phyloP scores from a whole-genome alignment of 1,140 invertebrate genomes.

The Drosophila arawakana region DNA sequence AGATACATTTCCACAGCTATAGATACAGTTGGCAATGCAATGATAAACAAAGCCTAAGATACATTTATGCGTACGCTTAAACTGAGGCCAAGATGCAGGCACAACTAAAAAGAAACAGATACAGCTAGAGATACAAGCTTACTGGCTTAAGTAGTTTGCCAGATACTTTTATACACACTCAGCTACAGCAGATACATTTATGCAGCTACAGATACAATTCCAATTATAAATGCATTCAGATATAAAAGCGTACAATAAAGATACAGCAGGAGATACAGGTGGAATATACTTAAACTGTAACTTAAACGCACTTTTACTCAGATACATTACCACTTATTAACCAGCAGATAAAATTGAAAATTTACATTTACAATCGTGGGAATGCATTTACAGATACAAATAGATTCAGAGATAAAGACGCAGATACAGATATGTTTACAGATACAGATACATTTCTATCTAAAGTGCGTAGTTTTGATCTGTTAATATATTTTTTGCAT shows the following conservation, averaged over 20 bases:
- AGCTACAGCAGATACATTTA: neutral
- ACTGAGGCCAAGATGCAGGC: neutral
- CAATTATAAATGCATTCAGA: neutral
- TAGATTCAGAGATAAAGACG: neutral
- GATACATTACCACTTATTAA: conserved; percentile 23
- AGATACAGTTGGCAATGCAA: neutral
- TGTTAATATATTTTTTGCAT: conserved; percentile 24
- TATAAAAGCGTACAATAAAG: too few relatives aligned
- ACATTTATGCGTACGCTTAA: neutral
- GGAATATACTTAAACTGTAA: neutral
- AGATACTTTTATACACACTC: neutral
- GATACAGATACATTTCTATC: conserved; percentile 12
- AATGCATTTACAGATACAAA: conserved; percentile 6
- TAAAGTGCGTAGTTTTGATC: conserved; percentile 22
- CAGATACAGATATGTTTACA: conserved; percentile 9
- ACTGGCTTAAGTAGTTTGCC: neutral
- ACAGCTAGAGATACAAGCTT: neutral
- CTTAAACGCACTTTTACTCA: too few relatives aligned
- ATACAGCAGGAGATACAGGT: neutral
- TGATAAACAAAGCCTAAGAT: neutral
- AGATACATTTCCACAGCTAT: neutral
- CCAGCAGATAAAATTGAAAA: too few relatives aligned
- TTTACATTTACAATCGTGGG: neutral
- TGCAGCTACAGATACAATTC: conserved; percentile 1
- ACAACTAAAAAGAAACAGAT: neutral